A percentile compares a stretch with the other conserved stretches of the same genome.
phyloP scores from a whole-genome alignment of 2,888 invertebrate species.

The Orthosia cruda region DNA sequence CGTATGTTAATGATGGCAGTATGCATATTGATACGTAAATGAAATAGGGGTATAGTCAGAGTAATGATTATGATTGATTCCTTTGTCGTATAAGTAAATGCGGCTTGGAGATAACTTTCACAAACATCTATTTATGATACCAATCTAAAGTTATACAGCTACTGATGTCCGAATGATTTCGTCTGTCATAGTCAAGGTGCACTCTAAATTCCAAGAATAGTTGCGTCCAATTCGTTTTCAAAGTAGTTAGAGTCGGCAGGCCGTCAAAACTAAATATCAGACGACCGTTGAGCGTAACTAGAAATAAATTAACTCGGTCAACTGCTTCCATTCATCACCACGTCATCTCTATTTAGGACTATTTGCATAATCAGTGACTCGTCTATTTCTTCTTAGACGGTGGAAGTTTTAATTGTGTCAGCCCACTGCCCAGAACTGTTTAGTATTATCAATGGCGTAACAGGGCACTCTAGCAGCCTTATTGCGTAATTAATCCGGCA shows the following conservation, averaged over 20 bases:
- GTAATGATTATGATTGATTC: not conserved
- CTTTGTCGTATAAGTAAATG: not conserved
- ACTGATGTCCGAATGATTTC: not conserved
- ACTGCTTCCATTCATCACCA: conserved; percentile 54
- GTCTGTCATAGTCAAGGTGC: not conserved
- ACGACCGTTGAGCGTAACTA: conserved; percentile 39
- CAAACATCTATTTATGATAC: not conserved
- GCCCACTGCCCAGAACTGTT: too few species aligned
- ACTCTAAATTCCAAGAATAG: conserved; percentile 37
- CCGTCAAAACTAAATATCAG: conserved; percentile 42
- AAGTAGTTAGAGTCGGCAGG: conserved; percentile 15
- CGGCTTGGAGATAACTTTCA: not conserved
- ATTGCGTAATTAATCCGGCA: too few species aligned
- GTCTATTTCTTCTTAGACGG: not conserved
- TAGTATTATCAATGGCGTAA: too few species aligned
- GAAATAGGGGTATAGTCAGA: too few species aligned
- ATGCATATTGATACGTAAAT: too few species aligned
- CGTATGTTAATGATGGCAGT: too few species aligned
- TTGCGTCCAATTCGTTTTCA: conserved; percentile 5
- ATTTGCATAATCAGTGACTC: conserved; percentile 32
- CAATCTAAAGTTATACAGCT: not conserved
- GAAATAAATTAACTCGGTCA: conserved; percentile 58
- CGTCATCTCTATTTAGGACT: conserved; percentile 57
- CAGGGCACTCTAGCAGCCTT: too few species aligned
- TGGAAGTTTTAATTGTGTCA: not conserved